These are phyloP conservation scores for Syngnathus rostellatus DNA, from an alignment of 2,797 vertebrate genomes.

Conservation along the genomic window DNA sequence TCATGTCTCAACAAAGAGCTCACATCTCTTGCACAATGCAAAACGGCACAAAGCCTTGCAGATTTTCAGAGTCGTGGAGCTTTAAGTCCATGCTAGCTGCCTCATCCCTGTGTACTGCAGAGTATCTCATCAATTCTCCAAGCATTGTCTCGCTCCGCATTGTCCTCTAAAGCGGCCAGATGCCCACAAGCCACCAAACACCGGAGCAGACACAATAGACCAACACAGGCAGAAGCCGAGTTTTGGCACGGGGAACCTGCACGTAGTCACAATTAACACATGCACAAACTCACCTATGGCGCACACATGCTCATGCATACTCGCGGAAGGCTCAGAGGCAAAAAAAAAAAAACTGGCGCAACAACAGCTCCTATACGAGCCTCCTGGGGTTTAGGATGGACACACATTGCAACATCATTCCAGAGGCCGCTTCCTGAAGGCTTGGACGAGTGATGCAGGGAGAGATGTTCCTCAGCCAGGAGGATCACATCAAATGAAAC, in stretches of 20 bases:
- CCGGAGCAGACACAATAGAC: constrained; percentile 53
- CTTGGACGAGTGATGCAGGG: constrained; percentile 24
- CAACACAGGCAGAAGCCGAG: constrained; percentile 43
- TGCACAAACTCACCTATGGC: constrained; percentile 25
- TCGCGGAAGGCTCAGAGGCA: constrained; percentile 45
- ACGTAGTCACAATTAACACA: constrained; percentile 18
- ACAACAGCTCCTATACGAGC: constrained; percentile 47
- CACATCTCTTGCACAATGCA: background rate
- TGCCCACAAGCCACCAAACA: constrained; percentile 49
- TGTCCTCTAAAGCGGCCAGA: constrained; percentile 56
- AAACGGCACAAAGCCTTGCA: background rate
- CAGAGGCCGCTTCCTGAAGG: constrained; percentile 31
- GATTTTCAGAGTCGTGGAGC: constrained; percentile 12
- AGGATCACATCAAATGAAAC: constrained; percentile 43
- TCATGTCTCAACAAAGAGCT: constrained; percentile 4
- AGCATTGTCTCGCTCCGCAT: constrained; percentile 52
- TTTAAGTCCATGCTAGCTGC: constrained; percentile 37
- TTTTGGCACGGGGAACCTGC: constrained; percentile 43
- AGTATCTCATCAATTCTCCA: constrained; percentile 45
- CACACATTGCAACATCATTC: constrained; percentile 18
- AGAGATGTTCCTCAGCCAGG: constrained; percentile 33
- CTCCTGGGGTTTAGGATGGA: constrained; percentile 33
- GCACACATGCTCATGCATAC: constrained; percentile 30
- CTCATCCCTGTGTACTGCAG: constrained; percentile 36
- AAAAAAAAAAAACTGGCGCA: constrained; percentile 29